These are phyloP conservation scores for Phymastichus coffea DNA, from an alignment of 1,140 invertebrate species.

Conservation along the genomic window DNA sequence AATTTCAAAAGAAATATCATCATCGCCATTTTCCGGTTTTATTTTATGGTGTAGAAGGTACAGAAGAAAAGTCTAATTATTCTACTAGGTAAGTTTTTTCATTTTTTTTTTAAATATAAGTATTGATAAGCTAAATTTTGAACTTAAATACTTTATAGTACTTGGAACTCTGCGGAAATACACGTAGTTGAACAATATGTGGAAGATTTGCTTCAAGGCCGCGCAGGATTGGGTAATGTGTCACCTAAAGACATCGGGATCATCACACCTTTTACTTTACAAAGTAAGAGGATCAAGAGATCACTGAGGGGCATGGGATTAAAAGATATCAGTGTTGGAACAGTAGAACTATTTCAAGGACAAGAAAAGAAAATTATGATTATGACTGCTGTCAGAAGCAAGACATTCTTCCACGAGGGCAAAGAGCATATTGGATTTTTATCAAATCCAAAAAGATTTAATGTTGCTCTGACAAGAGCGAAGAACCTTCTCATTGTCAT, in stretches of 20 bases:
- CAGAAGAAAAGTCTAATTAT: too few species aligned
- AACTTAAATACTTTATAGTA: too few species aligned
- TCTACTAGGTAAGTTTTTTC: slow-evolving; percentile 10
- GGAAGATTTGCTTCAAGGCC: too few species aligned
- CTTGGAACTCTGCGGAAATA: too few species aligned
- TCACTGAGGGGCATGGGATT: slow-evolving; percentile 41
- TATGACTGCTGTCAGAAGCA: slow-evolving; percentile 65
- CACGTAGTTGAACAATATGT: too few species aligned
- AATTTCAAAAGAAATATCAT: slow-evolving; percentile 7
- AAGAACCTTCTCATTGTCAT: slow-evolving; percentile 72
- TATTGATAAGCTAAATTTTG: not conserved
- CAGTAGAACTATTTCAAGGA: slow-evolving; percentile 74
- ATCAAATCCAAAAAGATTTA: slow-evolving; percentile 57
- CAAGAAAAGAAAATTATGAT: slow-evolving; percentile 67
- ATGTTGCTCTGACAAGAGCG: slow-evolving; percentile 76
- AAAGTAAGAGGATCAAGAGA: slow-evolving; percentile 62
- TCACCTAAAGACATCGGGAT: slow-evolving; percentile 80
- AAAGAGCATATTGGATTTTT: slow-evolving; percentile 31
- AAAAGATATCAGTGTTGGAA: slow-evolving; percentile 62
- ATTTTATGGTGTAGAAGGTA: slow-evolving; percentile 64
- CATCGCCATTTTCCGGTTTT: slow-evolving; percentile 72
- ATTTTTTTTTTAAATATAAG: not conserved
- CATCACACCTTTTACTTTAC: slow-evolving; percentile 78
- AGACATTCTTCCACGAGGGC: slow-evolving; percentile 62
- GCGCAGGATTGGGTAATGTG: too few species aligned